These are phyloP conservation scores for Coecobrya sp. DNA, from an alignment of 2,888 invertebrate genomes.

Conservation along the genomic window DNA sequence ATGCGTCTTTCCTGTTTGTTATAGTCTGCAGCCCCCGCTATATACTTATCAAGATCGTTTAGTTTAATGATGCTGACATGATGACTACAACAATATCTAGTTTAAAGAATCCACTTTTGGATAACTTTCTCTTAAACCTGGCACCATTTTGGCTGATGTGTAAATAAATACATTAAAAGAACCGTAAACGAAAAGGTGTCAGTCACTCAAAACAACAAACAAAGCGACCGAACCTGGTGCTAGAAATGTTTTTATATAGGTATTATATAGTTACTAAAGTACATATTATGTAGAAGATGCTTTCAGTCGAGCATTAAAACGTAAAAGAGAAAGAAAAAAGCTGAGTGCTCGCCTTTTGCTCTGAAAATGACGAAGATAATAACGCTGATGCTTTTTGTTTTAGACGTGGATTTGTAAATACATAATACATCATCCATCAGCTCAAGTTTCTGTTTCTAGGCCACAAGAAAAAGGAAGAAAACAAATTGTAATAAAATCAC, in stretches of 20 bases:
- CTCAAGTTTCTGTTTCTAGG: constrained; percentile 71
- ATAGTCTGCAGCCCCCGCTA: too few species aligned
- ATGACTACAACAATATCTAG: not conserved
- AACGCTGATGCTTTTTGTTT: constrained; percentile 54
- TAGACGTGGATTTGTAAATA: constrained; percentile 66
- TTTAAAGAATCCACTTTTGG: constrained; percentile 57
- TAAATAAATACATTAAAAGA: constrained; percentile 28
- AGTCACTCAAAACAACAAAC: constrained; percentile 47
- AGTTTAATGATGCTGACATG: not conserved
- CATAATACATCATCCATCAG: not conserved
- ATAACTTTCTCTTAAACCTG: constrained; percentile 27
- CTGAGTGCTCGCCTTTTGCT: constrained; percentile 21
- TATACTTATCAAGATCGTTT: too few species aligned
- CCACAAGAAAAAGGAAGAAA: constrained; percentile 22
- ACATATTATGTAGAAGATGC: not conserved
- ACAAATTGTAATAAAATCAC: constrained; percentile 35
- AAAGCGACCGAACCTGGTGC: not conserved
- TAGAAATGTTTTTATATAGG: too few species aligned
- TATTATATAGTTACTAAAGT: not conserved
- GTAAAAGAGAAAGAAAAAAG: constrained; percentile 27
- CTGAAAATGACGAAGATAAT: constrained; percentile 14
- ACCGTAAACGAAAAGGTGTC: constrained; percentile 55
- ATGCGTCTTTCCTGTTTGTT: too few species aligned
- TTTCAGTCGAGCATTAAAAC: not conserved
- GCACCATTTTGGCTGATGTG: constrained; percentile 14